Evolutionary conservation across 2,113 vertebrate species (phyloP), one percentile per base, ranked within the genome.

Genomic region (Donacobius atricapilla): DNA sequence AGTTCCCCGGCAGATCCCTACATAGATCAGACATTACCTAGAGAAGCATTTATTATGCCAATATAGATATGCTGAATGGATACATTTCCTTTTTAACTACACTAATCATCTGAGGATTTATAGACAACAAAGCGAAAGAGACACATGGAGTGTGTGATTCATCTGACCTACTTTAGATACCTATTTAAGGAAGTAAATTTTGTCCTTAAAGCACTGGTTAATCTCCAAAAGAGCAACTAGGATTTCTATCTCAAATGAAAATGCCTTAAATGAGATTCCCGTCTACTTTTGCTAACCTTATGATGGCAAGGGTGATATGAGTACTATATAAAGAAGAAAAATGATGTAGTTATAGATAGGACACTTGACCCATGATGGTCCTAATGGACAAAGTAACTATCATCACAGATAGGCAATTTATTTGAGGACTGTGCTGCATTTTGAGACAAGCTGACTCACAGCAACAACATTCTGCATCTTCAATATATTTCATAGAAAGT

Each of bases 101-200:
- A 27, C 9, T 86, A 80, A 64, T 81, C 69, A 78, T 83, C 72
- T 65, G 30, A 95, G 58, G 72, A 57, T 89, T 96, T 96, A 73
- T 53, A 45, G 12, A 45, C 71, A 92, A 81, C 63, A 77, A 91
- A 89, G 42, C 23, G 61, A 92, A 93, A 90, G 18, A 87, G 78
- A 31, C 25, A 51, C 27, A 73, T 23, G 42, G 48, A 56, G 64
- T 16, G 19, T 56, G 35, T 89, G 68, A 89, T 83, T 94, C 76
- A 91, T 89, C 76, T 91, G 83, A 81, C 87, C 80, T 94, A 89
- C 47, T 95, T 95, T 31, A 73, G 58, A 35, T 66, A 37, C 30
- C 68, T 92, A 77, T 92, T 81, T 72, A n/a, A 88, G 40, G 57
- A 87, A 92, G 24, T 60, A 44, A 75, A 88, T 88, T 92, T 39